Conservation (phyloP, 2,888 invertebrate genomes). For the Cataglyphis altisquamis region DNA sequence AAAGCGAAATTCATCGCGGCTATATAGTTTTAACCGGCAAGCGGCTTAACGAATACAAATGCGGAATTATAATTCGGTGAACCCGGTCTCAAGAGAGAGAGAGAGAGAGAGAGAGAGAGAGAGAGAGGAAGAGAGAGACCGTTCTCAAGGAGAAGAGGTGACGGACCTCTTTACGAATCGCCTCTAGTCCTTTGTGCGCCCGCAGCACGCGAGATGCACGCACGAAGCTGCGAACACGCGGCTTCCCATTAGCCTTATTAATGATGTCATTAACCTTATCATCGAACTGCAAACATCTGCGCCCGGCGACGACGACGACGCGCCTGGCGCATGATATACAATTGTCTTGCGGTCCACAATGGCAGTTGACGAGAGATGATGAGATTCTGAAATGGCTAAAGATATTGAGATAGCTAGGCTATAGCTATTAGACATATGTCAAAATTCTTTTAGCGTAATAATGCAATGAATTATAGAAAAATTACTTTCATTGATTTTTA, state of each 20-base stretch:
- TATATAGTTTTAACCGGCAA: constrained; percentile 63
- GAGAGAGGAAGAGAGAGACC: constrained; percentile 41
- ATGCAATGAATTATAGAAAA: not conserved
- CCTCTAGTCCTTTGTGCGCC: constrained; percentile 62
- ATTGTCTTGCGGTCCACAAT: constrained; percentile 48
- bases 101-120: constrained; percentile 35
- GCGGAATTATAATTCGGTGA: constrained; percentile 83
- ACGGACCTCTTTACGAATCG: constrained; percentile 68
- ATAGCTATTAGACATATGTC: not conserved
- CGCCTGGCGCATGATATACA: constrained; percentile 38
- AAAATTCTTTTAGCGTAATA: not conserved
- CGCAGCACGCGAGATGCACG: constrained; percentile 63
- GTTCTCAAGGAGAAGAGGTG: constrained; percentile 40
- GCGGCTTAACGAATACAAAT: constrained; percentile 84
- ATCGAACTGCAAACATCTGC: constrained; percentile 77
- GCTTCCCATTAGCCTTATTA: constrained; percentile 79
- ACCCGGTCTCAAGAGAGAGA: constrained; percentile 62
- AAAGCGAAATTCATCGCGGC: constrained; percentile 81
- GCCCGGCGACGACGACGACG: constrained; percentile 8
- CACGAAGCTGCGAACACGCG: constrained; percentile 67
- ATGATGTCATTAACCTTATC: constrained; percentile 80
- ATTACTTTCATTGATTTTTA: not conserved
- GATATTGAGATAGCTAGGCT: not conserved
- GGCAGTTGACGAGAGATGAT: not conserved
- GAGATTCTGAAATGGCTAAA: constrained; percentile 24